Evolutionary conservation across 2,888 invertebrate genomes (phyloP), one percentile per base, ranked within the genome.

Genomic region (Lepas anatifera): DNA sequence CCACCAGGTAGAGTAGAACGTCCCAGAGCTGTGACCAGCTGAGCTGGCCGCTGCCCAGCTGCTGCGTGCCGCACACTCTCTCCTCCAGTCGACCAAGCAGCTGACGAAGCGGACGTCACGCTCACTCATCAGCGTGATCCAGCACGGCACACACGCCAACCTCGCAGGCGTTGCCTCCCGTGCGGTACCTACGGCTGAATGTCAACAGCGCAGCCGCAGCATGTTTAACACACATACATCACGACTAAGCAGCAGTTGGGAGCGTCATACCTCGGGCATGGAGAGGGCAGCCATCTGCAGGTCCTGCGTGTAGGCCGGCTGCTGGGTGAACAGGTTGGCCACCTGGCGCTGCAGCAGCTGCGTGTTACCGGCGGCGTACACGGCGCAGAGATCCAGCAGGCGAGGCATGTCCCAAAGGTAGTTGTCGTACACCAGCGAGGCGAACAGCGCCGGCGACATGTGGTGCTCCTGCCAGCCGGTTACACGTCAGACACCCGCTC

Each of bases 391-490:
- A 78, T 92, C 92, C 81, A 90, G 86, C 69, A 93, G 79, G 77
- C 89, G 87, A 0, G 92, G 90, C 73, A 92, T 84, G n/a, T 92
- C 90, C 76, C 92, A 87, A 73, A 94, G 81, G 79, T 87, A 91
- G 75, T 90, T 87, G 72, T 89, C 84, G 78, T 92, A 92, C 67
- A 93, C 77, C n/a, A 90, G 77, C 10, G 86, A 83, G 0, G 86
- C 87, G 81, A 89, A 86, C 70, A 84, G 84, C 50, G 84, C 81
- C 69, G 85, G 85, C 2, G 82, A 84, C 78, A 92, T 87, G 83
- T 71, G 69, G 39, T 66, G n/a, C 25, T 66, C 58, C 58, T 58
- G 35, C 32, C 10, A 41, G 11, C 10, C 41, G 16, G 41, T 41
- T 10, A 16, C 41, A 4, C 41, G n/a, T n/a, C n/a, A n/a, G n/a